phyloP scores from a whole-genome alignment of 2,113 vertebrate genomes.

The Embiotoca jacksoni region DNA sequence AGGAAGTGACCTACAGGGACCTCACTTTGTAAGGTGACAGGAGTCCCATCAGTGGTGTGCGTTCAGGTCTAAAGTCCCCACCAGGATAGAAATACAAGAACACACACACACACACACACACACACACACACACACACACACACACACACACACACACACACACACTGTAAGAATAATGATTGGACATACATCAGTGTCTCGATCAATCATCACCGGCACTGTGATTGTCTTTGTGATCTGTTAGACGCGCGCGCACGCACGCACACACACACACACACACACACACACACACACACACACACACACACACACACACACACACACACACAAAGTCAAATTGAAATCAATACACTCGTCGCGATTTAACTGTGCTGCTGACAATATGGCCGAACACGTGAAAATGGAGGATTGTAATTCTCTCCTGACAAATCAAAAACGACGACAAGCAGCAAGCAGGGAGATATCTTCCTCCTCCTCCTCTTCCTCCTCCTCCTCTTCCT shows the following conservation, averaged over 20 bases:
- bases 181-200: slow-evolving; percentile 28
- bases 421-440: slow-evolving; percentile 28
- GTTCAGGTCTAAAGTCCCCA: too few relatives aligned
- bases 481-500: too few relatives aligned
- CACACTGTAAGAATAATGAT: slow-evolving; percentile 35
- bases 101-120: slow-evolving; percentile 18
- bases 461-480: too few relatives aligned
- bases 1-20: too few relatives aligned
- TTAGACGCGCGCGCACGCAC: too few relatives aligned
- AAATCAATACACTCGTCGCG: slow-evolving; percentile 17
- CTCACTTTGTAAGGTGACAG: too few relatives aligned
- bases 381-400: neutral
- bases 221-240: slow-evolving; percentile 55
- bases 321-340: slow-evolving; percentile 4
- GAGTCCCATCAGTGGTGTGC: too few relatives aligned
- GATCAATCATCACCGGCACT: slow-evolving; percentile 55
- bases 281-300: too few relatives aligned
- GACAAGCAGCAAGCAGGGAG: neutral
- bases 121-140: slow-evolving; percentile 40
- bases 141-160: slow-evolving; percentile 40
- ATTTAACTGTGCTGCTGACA: slow-evolving; percentile 1
- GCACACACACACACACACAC: too few relatives aligned
- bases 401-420: neutral
- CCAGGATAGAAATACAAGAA: too few relatives aligned
- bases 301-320: too few relatives aligned